phyloP scores from a whole-genome alignment of 2,797 vertebrate species.

The Mormyrops attenuatus region DNA sequence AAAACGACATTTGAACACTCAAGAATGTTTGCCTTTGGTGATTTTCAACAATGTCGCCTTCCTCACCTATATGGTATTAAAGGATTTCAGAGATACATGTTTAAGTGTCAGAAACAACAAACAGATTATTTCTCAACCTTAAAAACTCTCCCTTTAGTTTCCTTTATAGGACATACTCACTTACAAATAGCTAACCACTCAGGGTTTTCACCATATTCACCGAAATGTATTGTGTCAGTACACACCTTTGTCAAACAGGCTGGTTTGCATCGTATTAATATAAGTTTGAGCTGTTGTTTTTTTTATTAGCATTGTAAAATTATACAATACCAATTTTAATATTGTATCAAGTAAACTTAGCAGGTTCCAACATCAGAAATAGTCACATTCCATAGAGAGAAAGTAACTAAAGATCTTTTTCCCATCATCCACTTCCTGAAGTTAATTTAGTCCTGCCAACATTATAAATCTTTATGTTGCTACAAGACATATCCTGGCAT shows the following conservation, averaged over 20 bases:
- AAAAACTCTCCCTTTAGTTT: neutral
- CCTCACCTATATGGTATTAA: neutral
- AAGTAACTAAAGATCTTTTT: neutral
- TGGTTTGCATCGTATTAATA: neutral
- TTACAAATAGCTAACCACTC: neutral
- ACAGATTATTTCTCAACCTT: neutral
- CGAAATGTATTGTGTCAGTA: neutral
- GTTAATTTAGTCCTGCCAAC: constrained; percentile 4
- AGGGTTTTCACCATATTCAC: neutral
- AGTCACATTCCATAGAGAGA: neutral
- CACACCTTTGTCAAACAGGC: constrained; percentile 7
- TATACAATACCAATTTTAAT: neutral
- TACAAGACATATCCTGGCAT: neutral
- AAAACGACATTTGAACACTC: neutral
- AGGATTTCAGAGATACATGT: neutral
- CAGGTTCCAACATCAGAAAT: neutral
- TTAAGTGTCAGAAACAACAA: neutral
- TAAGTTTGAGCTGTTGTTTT: neutral
- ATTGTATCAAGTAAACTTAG: neutral
- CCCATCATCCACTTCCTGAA: neutral
- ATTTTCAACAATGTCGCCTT: neutral
- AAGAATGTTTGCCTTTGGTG: neutral
- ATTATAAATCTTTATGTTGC: neutral
- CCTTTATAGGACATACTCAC: neutral
- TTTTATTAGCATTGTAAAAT: neutral